These are phyloP conservation scores for Drosophila truncata DNA, from an alignment of 1,140 invertebrate species.

Conservation along the genomic window DNA sequence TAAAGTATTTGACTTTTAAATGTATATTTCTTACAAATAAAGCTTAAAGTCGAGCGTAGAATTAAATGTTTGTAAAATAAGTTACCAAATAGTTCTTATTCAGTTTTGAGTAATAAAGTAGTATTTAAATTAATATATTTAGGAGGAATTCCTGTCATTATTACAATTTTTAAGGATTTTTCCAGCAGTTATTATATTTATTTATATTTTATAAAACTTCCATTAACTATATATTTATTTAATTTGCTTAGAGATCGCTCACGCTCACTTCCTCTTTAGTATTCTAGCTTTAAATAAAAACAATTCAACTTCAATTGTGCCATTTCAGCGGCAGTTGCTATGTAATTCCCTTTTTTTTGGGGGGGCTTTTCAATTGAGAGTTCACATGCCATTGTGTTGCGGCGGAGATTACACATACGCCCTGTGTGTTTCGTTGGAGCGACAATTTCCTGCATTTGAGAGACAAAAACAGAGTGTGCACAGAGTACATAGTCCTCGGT, in stretches of 20 bases:
- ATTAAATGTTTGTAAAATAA: no score
- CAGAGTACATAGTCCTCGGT: constrained; percentile 16
- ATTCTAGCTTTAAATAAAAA: constrained; percentile 11
- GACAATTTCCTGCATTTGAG: constrained; percentile 49
- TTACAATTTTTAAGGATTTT: background rate
- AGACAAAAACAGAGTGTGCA: constrained; percentile 27
- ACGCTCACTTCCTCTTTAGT: constrained; percentile 1
- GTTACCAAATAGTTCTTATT: no score
- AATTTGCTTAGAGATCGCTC: background rate
- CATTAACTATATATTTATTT: background rate
- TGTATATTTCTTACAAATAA: background rate
- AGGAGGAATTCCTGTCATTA: no score
- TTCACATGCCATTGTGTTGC: constrained; percentile 47
- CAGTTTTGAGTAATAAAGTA: background rate
- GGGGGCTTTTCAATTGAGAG: constrained; percentile 51
- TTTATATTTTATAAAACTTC: background rate
- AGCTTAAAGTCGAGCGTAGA: background rate
- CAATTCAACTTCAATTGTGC: constrained; percentile 26
- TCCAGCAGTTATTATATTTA: background rate
- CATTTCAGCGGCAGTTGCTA: constrained; percentile 11
- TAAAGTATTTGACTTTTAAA: background rate
- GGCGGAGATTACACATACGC: constrained; percentile 70
- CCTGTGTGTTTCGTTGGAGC: constrained; percentile 42
- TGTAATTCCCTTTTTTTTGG: constrained; percentile 20
- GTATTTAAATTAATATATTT: background rate